These are phyloP conservation scores for Drosophila nigricruria DNA, from an alignment of 2,888 invertebrate genomes.

Conservation along the genomic window DNA sequence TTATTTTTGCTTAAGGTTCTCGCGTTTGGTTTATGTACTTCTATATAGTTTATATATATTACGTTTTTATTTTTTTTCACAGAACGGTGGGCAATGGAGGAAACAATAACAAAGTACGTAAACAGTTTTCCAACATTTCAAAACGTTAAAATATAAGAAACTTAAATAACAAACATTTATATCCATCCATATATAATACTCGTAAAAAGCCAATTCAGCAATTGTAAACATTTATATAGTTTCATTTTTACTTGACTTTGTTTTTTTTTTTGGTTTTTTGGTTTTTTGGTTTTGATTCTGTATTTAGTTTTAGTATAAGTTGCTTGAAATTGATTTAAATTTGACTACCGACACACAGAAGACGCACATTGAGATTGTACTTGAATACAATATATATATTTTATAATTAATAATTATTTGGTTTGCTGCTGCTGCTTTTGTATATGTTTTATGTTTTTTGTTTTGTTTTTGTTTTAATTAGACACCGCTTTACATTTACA, in stretches of 20 bases:
- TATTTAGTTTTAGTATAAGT: constrained; percentile 14
- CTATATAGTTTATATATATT: constrained; percentile 7
- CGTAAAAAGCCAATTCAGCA: constrained; percentile 42
- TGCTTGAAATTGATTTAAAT: constrained; percentile 58
- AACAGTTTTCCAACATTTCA: constrained; percentile 40
- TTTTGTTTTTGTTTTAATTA: constrained; percentile 38
- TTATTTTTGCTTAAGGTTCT: constrained; percentile 20
- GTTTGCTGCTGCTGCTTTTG: constrained; percentile 22
- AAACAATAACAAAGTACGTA: constrained; percentile 49
- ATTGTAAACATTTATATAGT: constrained; percentile 18
- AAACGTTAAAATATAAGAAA: no score
- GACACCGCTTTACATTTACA: constrained; percentile 71
- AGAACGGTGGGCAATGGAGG: constrained; percentile 60
- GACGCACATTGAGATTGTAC: constrained; percentile 55
- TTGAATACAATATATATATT: constrained; percentile 35
- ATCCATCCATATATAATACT: constrained; percentile 4
- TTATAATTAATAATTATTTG: constrained; percentile 36
- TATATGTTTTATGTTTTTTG: constrained; percentile 8
- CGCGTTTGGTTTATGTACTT: constrained; percentile 16
- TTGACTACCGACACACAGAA: constrained; percentile 63
- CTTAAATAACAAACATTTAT: constrained; percentile 8
- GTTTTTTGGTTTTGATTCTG: constrained; percentile 9
- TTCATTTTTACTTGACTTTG: constrained; percentile 17
- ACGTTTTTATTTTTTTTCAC: constrained; percentile 19
- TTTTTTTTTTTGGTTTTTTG: constrained; percentile 15